phyloP scores from a whole-genome alignment of 2,888 invertebrate genomes.

The Sesamia inferens region DNA sequence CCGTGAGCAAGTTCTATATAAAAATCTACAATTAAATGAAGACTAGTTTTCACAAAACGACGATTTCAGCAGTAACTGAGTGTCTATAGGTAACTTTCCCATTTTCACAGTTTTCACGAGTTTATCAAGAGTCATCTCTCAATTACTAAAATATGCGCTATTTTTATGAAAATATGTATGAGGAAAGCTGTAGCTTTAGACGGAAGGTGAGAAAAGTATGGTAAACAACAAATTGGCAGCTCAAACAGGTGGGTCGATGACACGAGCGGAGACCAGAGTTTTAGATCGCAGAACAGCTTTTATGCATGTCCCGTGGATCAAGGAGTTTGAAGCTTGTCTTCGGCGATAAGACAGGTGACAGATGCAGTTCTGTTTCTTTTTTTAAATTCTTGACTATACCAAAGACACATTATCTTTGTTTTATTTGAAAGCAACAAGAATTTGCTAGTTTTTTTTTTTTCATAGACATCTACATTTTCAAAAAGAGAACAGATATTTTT shows the following conservation, averaged over 20 bases:
- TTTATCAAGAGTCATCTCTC: not conserved
- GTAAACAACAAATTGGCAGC: conserved; percentile 64
- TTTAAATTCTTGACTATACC: too few species aligned
- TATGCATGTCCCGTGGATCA: conserved; percentile 1
- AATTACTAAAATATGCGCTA: not conserved
- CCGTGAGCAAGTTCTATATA: not conserved
- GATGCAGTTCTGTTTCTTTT: not conserved
- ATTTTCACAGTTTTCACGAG: not conserved
- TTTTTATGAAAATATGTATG: conserved; percentile 9
- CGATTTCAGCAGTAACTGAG: not conserved
- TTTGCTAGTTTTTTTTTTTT: not conserved
- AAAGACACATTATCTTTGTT: not conserved
- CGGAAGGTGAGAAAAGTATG: conserved; percentile 33
- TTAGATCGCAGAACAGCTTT: conserved; percentile 13
- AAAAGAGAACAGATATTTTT: not conserved
- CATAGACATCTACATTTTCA: not conserved
- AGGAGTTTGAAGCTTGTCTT: conserved; percentile 23
- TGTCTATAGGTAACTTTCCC: not conserved
- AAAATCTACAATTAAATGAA: not conserved
- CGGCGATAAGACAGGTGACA: not conserved
- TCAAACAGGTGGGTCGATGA: conserved; percentile 60
- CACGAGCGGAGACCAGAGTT: conserved; percentile 31
- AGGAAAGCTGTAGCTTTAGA: conserved; percentile 26
- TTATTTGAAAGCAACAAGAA: not conserved
- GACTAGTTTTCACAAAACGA: not conserved